Percentiles rank a stretch among this genome's conserved stretches.
Conservation (phyloP, 2,888 invertebrate genomes). For the Chouioia cunea region DNA sequence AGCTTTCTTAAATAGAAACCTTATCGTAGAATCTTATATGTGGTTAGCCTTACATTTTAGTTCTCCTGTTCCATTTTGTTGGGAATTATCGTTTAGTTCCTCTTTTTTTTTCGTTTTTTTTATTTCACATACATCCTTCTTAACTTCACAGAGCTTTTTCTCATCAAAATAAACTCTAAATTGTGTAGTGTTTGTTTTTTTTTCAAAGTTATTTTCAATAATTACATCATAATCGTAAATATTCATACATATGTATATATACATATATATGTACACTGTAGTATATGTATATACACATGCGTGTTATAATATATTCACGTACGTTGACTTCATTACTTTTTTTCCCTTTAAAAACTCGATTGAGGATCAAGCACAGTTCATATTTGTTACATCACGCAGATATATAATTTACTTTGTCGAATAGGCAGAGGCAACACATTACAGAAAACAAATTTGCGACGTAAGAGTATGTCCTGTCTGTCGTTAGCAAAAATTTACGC, state of each 20-base stretch:
- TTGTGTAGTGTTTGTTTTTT: constrained; percentile 56
- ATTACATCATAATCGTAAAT: constrained; percentile 66
- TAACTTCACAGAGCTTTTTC: constrained; percentile 45
- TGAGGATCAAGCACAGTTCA: constrained; percentile 58
- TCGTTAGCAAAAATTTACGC: constrained; percentile 73
- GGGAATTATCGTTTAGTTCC: constrained; percentile 65
- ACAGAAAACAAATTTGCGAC: constrained; percentile 48
- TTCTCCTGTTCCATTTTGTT: constrained; percentile 58
- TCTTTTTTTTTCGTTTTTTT: constrained; percentile 51
- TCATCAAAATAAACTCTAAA: constrained; percentile 68
- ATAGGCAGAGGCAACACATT: constrained; percentile 51
- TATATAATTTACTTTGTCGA: constrained; percentile 48
- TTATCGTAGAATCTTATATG: constrained; percentile 51
- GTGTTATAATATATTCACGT: constrained; percentile 60
- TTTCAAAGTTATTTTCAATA: constrained; percentile 60
- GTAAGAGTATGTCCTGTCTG: constrained; percentile 39
- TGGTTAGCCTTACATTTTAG: constrained; percentile 51
- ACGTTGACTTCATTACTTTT: constrained; percentile 57
- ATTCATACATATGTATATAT: constrained; percentile 60
- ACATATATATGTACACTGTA: constrained; percentile 57
- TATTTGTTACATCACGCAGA: constrained; percentile 47
- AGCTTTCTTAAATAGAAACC: constrained; percentile 49
- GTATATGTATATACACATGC: constrained; percentile 61
- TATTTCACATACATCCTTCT: constrained; percentile 42
- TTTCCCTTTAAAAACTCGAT: constrained; percentile 53